A percentile compares a stretch with the other conserved stretches of the same genome.
Evolutionary conservation across 2,113 vertebrate genomes (phyloP).

Genomic region (Pseudopodoces humilis): DNA sequence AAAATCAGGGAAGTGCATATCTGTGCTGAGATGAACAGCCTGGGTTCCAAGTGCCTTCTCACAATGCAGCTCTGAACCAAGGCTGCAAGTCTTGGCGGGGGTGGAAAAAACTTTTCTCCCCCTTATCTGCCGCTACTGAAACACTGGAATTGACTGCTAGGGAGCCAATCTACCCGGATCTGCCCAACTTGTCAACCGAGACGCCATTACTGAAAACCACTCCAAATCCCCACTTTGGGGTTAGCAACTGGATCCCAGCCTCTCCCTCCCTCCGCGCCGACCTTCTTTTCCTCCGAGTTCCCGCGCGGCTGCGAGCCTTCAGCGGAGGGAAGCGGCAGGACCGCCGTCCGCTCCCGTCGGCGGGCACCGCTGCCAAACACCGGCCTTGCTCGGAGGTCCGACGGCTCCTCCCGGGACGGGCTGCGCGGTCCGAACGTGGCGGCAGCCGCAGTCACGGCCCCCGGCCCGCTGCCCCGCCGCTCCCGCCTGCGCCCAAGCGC

Average conservation of each 20-base stretch:
- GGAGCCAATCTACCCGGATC: no score
- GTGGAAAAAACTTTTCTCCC: accelerated
- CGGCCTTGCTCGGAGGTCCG: accelerated
- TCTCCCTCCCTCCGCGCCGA: no score
- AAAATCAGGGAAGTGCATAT: not conserved
- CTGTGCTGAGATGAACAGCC: not conserved
- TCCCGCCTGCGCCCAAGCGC: not conserved
- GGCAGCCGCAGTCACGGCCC: not conserved
- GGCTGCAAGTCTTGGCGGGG: accelerated
- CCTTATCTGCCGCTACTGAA: not conserved
- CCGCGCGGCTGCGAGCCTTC: not conserved
- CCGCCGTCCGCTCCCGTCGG: accelerated
- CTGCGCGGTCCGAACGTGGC: no score
- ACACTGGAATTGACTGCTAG: not conserved
- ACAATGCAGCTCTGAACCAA: not conserved
- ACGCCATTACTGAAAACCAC: accelerated
- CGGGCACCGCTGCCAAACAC: not conserved
- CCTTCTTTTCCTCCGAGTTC: not conserved
- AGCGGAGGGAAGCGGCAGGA: not conserved
- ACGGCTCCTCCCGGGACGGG: not conserved
- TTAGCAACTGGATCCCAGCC: no score
- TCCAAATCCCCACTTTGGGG: accelerated
- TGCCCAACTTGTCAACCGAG: not conserved
- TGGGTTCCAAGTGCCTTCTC: accelerated
- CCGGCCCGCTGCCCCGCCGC: no score